Conservation (phyloP, 1,140 invertebrate genomes). For the Leptopilina boulardi region DNA sequence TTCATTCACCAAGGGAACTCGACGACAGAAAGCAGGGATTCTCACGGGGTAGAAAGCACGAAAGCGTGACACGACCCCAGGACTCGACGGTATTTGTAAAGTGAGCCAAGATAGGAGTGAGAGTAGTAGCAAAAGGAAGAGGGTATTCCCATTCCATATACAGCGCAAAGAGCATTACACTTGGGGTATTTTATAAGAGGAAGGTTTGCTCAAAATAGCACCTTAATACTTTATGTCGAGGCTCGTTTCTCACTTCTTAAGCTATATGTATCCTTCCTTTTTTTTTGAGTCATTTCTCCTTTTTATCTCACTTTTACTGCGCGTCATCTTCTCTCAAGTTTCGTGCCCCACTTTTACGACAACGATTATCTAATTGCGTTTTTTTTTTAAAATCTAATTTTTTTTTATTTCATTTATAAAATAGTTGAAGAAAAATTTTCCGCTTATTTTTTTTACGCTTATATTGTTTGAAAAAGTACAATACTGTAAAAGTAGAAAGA, state of each 20-base stretch:
- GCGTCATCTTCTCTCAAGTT: background rate
- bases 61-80: slow-evolving; percentile 41
- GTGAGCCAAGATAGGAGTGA: background rate
- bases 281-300: slow-evolving; percentile 25
- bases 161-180: slow-evolving; percentile 46
- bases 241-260: slow-evolving; percentile 38
- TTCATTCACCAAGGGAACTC: slow-evolving; percentile 9
- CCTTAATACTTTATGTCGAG: slow-evolving; percentile 49
- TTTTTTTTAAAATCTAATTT: background rate
- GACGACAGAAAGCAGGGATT: slow-evolving; percentile 28
- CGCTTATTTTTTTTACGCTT: no score
- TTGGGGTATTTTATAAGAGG: slow-evolving; percentile 45
- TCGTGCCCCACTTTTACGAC: background rate
- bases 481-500: no score
- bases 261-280: slow-evolving; percentile 6
- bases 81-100: background rate
- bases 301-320: background rate
- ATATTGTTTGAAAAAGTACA: no score
- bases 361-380: background rate
- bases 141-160: slow-evolving; percentile 41
- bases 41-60: slow-evolving; percentile 35
- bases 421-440: no score
- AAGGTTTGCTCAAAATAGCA: slow-evolving; percentile 47
- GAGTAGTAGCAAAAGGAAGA: slow-evolving; percentile 33
- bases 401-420: background rate